Evolutionary conservation across 2,113 vertebrate genomes (phyloP).

Genomic region (Eudyptes chrysolophus): DNA sequence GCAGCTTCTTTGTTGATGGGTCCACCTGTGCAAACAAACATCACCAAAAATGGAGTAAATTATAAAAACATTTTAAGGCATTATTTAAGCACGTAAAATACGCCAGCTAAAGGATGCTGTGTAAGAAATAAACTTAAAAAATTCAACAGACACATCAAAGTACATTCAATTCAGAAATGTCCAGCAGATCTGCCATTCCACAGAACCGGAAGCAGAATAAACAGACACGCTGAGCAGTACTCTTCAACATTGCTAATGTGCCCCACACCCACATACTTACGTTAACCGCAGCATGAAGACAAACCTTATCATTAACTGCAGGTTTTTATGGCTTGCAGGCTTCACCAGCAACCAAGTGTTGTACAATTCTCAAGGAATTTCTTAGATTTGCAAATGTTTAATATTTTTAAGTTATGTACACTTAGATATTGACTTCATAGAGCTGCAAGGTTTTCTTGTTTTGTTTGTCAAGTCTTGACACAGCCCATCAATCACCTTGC

Average conservation of each 20-base stretch:
- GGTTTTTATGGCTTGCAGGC: neutral
- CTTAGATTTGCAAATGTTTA: neutral
- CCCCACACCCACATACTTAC: neutral
- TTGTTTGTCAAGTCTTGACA: neutral
- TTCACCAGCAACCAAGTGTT: neutral
- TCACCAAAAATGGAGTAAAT: neutral
- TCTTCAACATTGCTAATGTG: neutral
- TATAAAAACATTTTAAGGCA: neutral
- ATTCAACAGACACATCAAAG: neutral
- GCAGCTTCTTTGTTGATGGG: neutral
- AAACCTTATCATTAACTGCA: conserved; percentile 15
- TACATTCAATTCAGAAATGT: neutral
- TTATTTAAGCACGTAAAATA: neutral
- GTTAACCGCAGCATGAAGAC: neutral
- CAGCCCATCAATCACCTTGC: neutral
- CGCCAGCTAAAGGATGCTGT: neutral
- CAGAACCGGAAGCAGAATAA: neutral
- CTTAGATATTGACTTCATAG: neutral
- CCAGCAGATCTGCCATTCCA: neutral
- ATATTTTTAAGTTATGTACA: neutral
- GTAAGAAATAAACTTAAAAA: neutral
- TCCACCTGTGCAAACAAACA: neutral
- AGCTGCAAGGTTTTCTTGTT: neutral
- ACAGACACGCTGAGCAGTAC: neutral
- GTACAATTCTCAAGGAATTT: neutral